phyloP scores from a whole-genome alignment of 2,797 vertebrate species.

The Typhlichthys subterraneus region DNA sequence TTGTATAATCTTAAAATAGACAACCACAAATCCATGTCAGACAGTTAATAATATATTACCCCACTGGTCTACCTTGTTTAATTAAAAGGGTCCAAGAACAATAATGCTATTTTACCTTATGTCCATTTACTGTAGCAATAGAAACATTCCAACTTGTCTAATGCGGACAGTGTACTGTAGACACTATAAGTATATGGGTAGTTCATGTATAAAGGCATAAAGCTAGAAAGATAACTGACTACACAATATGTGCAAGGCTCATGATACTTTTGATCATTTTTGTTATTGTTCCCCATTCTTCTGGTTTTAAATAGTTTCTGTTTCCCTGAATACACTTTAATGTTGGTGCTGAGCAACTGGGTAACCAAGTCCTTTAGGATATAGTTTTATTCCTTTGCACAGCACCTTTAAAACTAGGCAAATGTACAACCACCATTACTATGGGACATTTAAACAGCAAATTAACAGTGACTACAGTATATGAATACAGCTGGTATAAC shows the following conservation, averaged over 20 bases:
- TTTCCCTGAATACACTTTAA: conserved; percentile 45
- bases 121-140: too few relatives aligned
- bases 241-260: neutral
- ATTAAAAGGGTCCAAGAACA: too few relatives aligned
- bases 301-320: conserved; percentile 30
- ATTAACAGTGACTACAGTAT: too few relatives aligned
- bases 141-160: too few relatives aligned
- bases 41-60: too few relatives aligned
- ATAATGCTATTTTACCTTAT: too few relatives aligned
- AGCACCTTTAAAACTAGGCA: conserved; percentile 67
- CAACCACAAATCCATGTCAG: too few relatives aligned
- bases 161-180: too few relatives aligned
- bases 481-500: neutral
- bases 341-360: conserved; percentile 62
- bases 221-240: neutral
- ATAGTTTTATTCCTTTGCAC: conserved; percentile 22
- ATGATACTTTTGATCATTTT: neutral
- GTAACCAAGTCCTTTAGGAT: conserved; percentile 62
- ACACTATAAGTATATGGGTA: too few relatives aligned
- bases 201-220: neutral
- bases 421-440: conserved; percentile 29
- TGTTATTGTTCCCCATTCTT: conserved; percentile 8
- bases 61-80: too few relatives aligned
- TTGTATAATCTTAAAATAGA: too few relatives aligned
- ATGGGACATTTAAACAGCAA: conserved; percentile 18